A percentile compares a stretch with the other conserved stretches of the same genome.
Evolutionary conservation across 1,140 invertebrate species (phyloP).

Genomic region (Sycophaga agraensis): DNA sequence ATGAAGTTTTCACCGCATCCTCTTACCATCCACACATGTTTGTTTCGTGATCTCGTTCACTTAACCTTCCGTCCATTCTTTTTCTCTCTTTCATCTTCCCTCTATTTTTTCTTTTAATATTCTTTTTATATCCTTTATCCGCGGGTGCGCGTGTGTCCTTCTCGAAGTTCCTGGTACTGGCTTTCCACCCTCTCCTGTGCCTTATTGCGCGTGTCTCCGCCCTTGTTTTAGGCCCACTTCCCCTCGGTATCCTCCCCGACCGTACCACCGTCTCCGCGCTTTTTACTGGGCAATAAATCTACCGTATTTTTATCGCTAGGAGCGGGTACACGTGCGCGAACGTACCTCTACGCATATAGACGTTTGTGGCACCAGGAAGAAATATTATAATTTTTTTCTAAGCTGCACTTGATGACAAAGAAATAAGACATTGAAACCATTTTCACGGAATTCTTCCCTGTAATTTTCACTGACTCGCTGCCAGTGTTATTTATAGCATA

Average conservation of each 20-base stretch:
- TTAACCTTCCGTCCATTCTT: slow-evolving; percentile 1
- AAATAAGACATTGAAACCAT: too few relatives aligned
- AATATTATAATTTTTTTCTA: too few relatives aligned
- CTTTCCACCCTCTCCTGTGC: background rate
- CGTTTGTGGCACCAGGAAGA: too few relatives aligned
- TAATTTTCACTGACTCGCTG: too few relatives aligned
- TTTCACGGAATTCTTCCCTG: too few relatives aligned
- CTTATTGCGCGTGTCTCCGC: slow-evolving; percentile 16
- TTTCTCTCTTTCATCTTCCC: background rate
- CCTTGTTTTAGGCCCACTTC: slow-evolving; percentile 17
- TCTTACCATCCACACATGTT: slow-evolving; percentile 1
- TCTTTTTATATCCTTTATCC: slow-evolving; percentile 24
- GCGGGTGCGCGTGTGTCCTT: background rate
- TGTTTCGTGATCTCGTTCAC: slow-evolving; percentile 24
- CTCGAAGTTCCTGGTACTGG: background rate
- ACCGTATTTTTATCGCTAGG: slow-evolving; percentile 14
- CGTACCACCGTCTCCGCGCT: background rate
- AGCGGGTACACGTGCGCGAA: too few relatives aligned
- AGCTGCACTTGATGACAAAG: too few relatives aligned
- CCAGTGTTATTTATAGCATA: too few relatives aligned
- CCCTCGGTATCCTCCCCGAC: background rate
- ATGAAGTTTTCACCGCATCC: slow-evolving; percentile 2
- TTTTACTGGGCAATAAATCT: slow-evolving; percentile 22
- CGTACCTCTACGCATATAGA: too few relatives aligned
- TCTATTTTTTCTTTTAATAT: slow-evolving; percentile 18